Conservation (phyloP, 2,888 invertebrate genomes). For the Homarus gammarus region DNA sequence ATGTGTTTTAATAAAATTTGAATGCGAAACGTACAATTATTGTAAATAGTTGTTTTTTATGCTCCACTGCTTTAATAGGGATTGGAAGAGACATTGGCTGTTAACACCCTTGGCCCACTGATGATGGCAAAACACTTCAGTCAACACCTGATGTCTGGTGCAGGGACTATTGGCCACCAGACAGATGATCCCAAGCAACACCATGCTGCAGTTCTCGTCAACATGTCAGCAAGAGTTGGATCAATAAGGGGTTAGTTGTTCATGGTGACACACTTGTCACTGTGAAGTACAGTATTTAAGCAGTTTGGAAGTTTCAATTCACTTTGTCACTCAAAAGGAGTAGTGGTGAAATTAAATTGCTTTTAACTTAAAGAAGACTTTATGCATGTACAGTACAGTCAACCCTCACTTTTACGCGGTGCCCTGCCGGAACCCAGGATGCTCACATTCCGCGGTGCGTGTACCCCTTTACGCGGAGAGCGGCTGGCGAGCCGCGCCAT, state of each 20-base stretch:
- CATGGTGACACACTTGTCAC: no score
- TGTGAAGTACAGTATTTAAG: background rate
- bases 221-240: constrained; percentile 76
- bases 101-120: constrained; percentile 74
- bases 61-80: constrained; percentile 47
- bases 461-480: no score
- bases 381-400: background rate
- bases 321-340: background rate
- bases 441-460: no score
- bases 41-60: background rate
- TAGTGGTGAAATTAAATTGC: background rate
- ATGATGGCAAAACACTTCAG: constrained; percentile 75
- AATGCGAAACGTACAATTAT: background rate
- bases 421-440: no score
- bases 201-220: constrained; percentile 72
- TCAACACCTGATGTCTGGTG: constrained; percentile 65
- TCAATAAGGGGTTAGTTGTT: constrained; percentile 72
- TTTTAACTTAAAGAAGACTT: background rate
- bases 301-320: background rate
- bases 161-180: constrained; percentile 68
- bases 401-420: no score
- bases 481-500: no score
- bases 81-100: constrained; percentile 62
- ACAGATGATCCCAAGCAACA: constrained; percentile 54
- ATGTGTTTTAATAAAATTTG: no score